Evolutionary conservation across 1,140 invertebrate species (phyloP), one percentile per base, ranked within the genome.

Genomic region (fruit fly (Drosophila melanogaster)): DNA sequence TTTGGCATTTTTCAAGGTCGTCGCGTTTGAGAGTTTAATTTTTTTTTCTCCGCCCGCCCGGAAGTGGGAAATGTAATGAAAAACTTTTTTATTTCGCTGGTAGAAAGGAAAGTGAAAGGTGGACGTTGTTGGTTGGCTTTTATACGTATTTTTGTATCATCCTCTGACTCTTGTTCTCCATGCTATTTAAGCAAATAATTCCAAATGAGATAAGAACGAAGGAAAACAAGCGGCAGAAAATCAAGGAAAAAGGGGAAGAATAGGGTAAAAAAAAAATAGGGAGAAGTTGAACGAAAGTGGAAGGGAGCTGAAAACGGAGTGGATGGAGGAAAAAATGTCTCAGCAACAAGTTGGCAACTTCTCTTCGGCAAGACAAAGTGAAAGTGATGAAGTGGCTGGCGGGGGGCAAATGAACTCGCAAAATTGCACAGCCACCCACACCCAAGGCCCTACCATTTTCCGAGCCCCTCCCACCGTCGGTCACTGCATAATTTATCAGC

Each of bases 51-150:
- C 3, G 22, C 15, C 41, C 26, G n/a, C 33, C 43, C 83, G 83
- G 84, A 85, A 86, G 79, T 85, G 74, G 74, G 60, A 89, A 87
- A 83, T 87, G 83, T 87, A 89, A 87, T 87, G 83, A 89, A 87
- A 87, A 89, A 87, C 56, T 89, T 87, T 71, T 87, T 80, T 59
- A 65, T 83, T 84, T 84, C 24, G 44, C 56, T 58, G 65, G 76
- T 54, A 4, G 7, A n/a, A 58, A 49, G 41, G 30, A 17, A 33
- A 7, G 38, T 24, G 19, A 26, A 5, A 4, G 40, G 0, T 4
- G 35, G 10, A 22, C 15, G 15, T 15, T 4, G 26, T 17, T 15
- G 8, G 47, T 7, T 17, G 58, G 58, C 8, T 73, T 56, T 67
- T 61, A 26, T 43, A 22, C 30, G 44, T 26, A 55, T 55, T 26